phyloP scores from a whole-genome alignment of 2,113 vertebrate species.

The Acanthisitta chloris region DNA sequence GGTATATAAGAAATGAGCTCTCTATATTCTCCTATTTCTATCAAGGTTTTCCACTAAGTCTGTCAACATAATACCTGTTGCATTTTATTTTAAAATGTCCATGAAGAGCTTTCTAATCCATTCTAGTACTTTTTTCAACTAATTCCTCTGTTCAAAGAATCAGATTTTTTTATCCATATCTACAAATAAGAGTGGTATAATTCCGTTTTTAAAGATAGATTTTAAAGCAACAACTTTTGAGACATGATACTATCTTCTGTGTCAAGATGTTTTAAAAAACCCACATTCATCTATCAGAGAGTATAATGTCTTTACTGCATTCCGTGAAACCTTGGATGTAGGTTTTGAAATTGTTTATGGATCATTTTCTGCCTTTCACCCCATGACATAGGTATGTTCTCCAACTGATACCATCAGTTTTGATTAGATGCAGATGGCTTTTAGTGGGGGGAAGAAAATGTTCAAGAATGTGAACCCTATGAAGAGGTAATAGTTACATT shows the following conservation, averaged over 20 bases:
- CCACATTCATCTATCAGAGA: not conserved
- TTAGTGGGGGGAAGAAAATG: not conserved
- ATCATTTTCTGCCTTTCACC: constrained; percentile 44
- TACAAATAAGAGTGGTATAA: not conserved
- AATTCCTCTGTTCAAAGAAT: not conserved
- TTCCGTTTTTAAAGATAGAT: not conserved
- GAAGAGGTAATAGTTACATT: constrained; percentile 1
- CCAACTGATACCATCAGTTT: constrained; percentile 21
- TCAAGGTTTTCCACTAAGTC: not conserved
- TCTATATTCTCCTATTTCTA: not conserved
- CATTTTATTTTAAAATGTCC: not conserved
- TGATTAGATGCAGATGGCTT: constrained; percentile 49
- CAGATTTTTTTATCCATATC: not conserved
- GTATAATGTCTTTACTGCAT: not conserved
- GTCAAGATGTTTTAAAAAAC: not conserved
- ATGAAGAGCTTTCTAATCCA: not conserved
- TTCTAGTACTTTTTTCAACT: not conserved
- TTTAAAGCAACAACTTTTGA: not conserved
- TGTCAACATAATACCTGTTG: not conserved
- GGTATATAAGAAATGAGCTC: not conserved
- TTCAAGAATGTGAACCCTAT: constrained; percentile 10
- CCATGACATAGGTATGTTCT: constrained; percentile 30
- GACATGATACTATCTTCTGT: not conserved
- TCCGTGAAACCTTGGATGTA: not conserved
- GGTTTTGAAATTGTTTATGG: constrained; percentile 27